Base-by-base conservation (phyloP, 2,888 invertebrate species). In the Galerucella nymphaeae region DNA sequence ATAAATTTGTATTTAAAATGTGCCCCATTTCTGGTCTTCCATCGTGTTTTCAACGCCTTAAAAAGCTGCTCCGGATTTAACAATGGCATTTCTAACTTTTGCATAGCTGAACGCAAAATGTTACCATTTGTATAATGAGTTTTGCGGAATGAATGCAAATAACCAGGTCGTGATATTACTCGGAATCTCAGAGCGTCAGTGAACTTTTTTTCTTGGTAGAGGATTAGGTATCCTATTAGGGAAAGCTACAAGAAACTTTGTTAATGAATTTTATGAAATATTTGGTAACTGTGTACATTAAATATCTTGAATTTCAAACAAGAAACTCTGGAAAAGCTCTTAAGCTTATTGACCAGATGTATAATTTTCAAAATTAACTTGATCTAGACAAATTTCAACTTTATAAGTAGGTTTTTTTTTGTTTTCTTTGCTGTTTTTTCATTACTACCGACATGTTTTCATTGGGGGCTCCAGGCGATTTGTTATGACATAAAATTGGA, bases 111-210 rank as follows among this genome's bases (percentile, higher is more conserved):
- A 77, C 77, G 70, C 77, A 70, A 70, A 75, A 75, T 74, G 77
- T 67, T 61, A 74, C 77, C 74, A 74, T 77, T 77, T 75, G 77
- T 77, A 74, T 77, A 77, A 77, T 75, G 77, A 77, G 75, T 75
- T 73, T 71, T 77, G 75, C 62, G 77, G 53, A 73, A 75, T 77
- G 77, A 77, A 77, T 77, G 75, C 75, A 75, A 77, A 77, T 75
- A 71, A 67, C 70, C 66, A 67, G 72, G 73, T 70, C 70, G 67
- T 68, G 72, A 66, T 64, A 69, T 66, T 69, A 63, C 63, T 57
- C 20, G 69, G 55, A 69, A 62, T 62, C 41, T 62, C 61, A 11
- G 69, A 57, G 69, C 62, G 23, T 20, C 62, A n/a, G 38, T n/a
- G 23, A 53, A 57, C 23, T 67, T 67, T 63, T 63, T 63, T 59